Conservation (phyloP, 2,888 invertebrate species). For the Hermaeophaga mercurialis region DNA sequence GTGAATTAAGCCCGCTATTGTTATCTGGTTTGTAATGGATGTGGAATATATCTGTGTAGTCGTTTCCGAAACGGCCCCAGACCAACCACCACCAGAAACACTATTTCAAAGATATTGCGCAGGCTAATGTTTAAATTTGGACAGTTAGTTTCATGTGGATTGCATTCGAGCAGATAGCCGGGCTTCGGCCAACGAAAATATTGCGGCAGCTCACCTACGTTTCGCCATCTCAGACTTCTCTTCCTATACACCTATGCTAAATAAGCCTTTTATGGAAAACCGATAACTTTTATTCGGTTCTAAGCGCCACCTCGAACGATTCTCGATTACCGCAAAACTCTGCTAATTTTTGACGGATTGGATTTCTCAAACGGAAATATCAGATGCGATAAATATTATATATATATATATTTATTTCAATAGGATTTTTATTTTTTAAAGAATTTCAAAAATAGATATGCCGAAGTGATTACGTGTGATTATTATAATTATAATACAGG, state of each 20-base stretch:
- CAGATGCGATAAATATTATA: too few species aligned
- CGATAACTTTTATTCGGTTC: too few species aligned
- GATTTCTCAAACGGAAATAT: too few species aligned
- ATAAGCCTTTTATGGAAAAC: neutral
- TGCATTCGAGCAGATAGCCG: constrained; percentile 25
- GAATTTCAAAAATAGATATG: too few species aligned
- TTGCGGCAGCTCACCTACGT: constrained; percentile 13
- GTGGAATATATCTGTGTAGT: constrained; percentile 51
- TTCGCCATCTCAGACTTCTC: constrained; percentile 16
- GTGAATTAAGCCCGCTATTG: constrained; percentile 56
- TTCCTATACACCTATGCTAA: neutral
- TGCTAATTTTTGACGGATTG: too few species aligned
- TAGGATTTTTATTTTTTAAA: too few species aligned
- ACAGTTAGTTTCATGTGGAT: constrained; percentile 30
- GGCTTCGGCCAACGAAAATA: constrained; percentile 21
- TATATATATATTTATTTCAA: too few species aligned
- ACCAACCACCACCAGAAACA: constrained; percentile 43
- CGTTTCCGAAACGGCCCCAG: constrained; percentile 49
- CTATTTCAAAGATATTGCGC: constrained; percentile 53
- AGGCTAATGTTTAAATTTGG: constrained; percentile 38
- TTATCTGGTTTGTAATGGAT: constrained; percentile 56
- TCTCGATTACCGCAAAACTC: too few species aligned
- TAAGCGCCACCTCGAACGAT: too few species aligned
- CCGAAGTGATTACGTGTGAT: too few species aligned
- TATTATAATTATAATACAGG: too few species aligned